A percentile compares a stretch with the other conserved stretches of the same genome.
Evolutionary conservation across 2,888 invertebrate species (phyloP).

Genomic region (Abrostola triplasia): DNA sequence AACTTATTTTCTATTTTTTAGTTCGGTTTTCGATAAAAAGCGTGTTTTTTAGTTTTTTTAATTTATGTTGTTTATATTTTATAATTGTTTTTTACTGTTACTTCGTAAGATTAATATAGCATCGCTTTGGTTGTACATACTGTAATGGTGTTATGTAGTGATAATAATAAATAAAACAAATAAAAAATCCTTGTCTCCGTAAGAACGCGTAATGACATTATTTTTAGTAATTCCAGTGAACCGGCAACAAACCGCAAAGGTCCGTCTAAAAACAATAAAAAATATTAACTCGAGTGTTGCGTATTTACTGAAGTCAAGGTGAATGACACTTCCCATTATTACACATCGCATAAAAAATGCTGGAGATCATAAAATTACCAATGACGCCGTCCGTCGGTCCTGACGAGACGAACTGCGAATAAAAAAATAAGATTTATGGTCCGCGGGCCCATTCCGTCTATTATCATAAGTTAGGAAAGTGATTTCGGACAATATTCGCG

Average conservation of each 20-base stretch:
- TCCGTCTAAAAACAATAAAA: slow-evolving; percentile 19
- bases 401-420: slow-evolving; percentile 56
- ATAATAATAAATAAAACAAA: too few species aligned
- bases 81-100: too few species aligned
- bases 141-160: too few species aligned
- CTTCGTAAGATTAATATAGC: too few species aligned
- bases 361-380: slow-evolving; percentile 58
- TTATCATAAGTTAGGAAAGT: slow-evolving; percentile 74
- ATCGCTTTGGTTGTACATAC: too few species aligned
- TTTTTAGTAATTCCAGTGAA: slow-evolving; percentile 32
- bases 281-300: slow-evolving; percentile 30
- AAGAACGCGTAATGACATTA: slow-evolving; percentile 35
- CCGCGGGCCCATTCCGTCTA: slow-evolving; percentile 62
- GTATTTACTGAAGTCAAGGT: slow-evolving; percentile 53
- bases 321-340: slow-evolving; percentile 58
- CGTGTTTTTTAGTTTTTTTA: too few species aligned
- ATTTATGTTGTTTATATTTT: too few species aligned
- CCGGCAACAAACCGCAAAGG: slow-evolving; percentile 16
- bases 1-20: too few species aligned
- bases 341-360: slow-evolving; percentile 58
- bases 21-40: too few species aligned
- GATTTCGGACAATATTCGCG: slow-evolving; percentile 66
- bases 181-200: slow-evolving; percentile 9
- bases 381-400: slow-evolving; percentile 49
- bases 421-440: slow-evolving; percentile 68